Base-by-base conservation (phyloP, 2,888 invertebrate genomes). In the Phengaris alcon region DNA sequence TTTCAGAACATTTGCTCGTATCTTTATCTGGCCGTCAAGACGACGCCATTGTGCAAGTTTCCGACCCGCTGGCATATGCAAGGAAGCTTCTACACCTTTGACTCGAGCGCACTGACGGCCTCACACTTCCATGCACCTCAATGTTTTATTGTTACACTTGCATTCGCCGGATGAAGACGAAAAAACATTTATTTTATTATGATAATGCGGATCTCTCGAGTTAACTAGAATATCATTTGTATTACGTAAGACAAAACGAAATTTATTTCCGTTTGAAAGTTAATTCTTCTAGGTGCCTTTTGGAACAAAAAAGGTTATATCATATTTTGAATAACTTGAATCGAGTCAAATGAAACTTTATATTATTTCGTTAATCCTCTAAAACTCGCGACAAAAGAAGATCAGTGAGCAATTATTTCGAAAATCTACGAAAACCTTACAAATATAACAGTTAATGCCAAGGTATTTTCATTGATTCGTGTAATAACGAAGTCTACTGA, bases 21-120 rank as follows among this genome's bases (percentile, higher is more conserved):
- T 89, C 89, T 90, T 88, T 88, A 90, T 90, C 89, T 89, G 82
- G 82, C 80, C 82, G 86, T 84, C 85, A 86, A 85, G 85, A 83
- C 83, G 83, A 82, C 79, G 77, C 84, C 78, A 88, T 88, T 90
- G 90, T 90, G 82, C 75, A 80, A 81, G 82, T 84, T 88, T 87
- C 85, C 88, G 84, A 82, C 82, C 81, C 84, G 83, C 84, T 84
- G 85, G 82, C 85, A 81, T 82, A 81, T 83, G 85, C 84, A 81
- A 79, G 78, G 78, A 77, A 78, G 79, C 77, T 86, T 86, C 84
- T 85, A 83, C 84, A 85, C 84, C 87, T 89, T 89, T 86, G 86
- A 88, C 81, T 84, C 81, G 79, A 81, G 81, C 79, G 81, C 78
- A 81, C 76, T 75, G 79, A 76, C 81, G 80, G 80, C 79, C 81